Base-by-base conservation (phyloP, 2,113 vertebrate genomes). In the Pipra filicauda region DNA sequence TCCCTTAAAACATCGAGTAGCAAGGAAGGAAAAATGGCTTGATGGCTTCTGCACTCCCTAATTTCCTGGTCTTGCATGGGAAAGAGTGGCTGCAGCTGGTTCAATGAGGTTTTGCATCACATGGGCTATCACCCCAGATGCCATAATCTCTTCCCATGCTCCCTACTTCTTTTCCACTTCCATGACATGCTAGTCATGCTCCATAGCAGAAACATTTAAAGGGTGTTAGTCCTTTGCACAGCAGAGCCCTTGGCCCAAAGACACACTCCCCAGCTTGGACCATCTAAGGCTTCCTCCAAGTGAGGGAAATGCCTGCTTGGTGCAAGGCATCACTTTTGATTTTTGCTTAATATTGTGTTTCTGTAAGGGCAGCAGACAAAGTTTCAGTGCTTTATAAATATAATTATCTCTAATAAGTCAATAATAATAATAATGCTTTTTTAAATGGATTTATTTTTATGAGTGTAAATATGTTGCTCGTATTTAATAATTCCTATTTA, bases 401-500 rank as follows among this genome's bases (percentile, higher is more conserved):
- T 3, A 33, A 82, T 48, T 84, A 72, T 6, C 15, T 76, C 27
- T 71, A 93, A 85, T 59, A 74, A 87, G 27, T 79, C 59, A 62
- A 26, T 67, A 82, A 76, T 49, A 65, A 76, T 43, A 91, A 89
- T 18, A 71, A 51, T 64, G 24, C 3, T 66, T 59, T 87, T 66
- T 31, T 27, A 1, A 69, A 78, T 93, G 0, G 70, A 39, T 89
- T 90, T 88, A 33, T 83, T 93, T 83, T 92, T 70, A 86, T 59
- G 37, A 74, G 31, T 52, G 16, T 59, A 93, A 94, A 95, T 91
- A 82, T 77, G 27, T 39, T 85, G 66, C 78, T 94, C 54, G n/a
- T 74, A 71, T 93, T 96, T 93, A 94, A 84, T 80, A 93, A 84
- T 80, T 91, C 58, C 84, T 74, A 58, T 93, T 94, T 94, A 76